Evolutionary conservation across 1,140 invertebrate species (phyloP), one percentile per base, ranked within the genome.

Genomic region (Zaprionus inermis): DNA sequence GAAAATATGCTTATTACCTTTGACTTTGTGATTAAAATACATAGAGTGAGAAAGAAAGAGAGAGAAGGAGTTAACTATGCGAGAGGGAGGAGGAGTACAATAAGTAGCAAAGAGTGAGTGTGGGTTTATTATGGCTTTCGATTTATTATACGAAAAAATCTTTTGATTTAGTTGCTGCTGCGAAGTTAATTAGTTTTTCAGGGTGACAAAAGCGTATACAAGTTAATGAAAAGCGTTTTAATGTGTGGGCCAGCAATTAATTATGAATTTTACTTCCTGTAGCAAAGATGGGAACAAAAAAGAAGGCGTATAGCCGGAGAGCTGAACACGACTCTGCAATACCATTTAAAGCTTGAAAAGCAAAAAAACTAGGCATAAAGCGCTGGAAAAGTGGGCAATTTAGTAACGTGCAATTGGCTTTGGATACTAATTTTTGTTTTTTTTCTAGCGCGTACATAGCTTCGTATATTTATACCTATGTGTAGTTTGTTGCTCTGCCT

Each of bases 381-480:
- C 16, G n/a, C 38, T 22, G 10, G 44, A 46, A 66, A 88, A 64
- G 51, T 64, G 34, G 16, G 44, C 51, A 30, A 41, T 75, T 89
- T 88, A 71, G 73, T 76, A 79, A 88, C 79, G 66, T 73, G 56
- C 72, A 61, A 82, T 88, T 86, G 83, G 73, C 41, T 76, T 71
- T 64, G 51, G 54, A 69, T 61, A 63, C 78, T 64, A 64, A 68
- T 60, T 72, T 44, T 55, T 28, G 16, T 36, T 28, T 28, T 36
- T n/a, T n/a, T n/a, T n/a, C n/a, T n/a, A n/a, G n/a, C 14, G 4
- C 36, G 28, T 34, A 14, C 58, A 52, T 59, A 60, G 32, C 12
- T 57, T 57, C 16, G 49, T 58, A 34, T 22, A 66, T 66, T 38
- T 52, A 66, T 36, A 34, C 22, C 16, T 30, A 52, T 52, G 12